These are phyloP conservation scores for Lerema accius DNA, from an alignment of 1,140 invertebrate genomes.

Conservation along the genomic window DNA sequence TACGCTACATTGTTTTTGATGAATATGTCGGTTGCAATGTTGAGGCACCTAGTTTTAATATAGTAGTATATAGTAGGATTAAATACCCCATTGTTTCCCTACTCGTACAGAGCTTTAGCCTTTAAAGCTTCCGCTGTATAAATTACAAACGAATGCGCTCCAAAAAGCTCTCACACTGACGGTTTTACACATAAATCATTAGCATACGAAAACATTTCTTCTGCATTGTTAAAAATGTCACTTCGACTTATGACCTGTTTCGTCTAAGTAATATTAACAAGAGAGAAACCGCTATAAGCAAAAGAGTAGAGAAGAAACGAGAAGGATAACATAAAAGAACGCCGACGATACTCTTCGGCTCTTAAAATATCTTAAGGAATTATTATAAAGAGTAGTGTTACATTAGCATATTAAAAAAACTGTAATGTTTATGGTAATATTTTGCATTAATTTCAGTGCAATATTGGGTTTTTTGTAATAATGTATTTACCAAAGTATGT, in stretches of 20 bases:
- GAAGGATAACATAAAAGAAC: constrained; percentile 61
- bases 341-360: constrained; percentile 54
- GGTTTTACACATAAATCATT: constrained; percentile 80
- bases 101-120: constrained; percentile 45
- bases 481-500: too few relatives aligned
- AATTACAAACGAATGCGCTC: constrained; percentile 56
- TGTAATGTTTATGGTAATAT: background rate
- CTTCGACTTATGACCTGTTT: constrained; percentile 78
- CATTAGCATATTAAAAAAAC: constrained; percentile 9
- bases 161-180: constrained; percentile 63
- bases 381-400: background rate
- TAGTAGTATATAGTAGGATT: constrained; percentile 36
- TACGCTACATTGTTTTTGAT: constrained; percentile 31
- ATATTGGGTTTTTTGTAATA: background rate
- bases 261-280: constrained; percentile 72
- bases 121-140: constrained; percentile 59
- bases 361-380: constrained; percentile 10
- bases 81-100: constrained; percentile 55
- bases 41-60: constrained; percentile 28
- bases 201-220: constrained; percentile 81
- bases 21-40: constrained; percentile 24
- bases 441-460: background rate
- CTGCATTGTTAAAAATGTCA: constrained; percentile 80
- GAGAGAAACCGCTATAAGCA: constrained; percentile 54
- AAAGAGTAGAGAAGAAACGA: constrained; percentile 48